Conservation (phyloP, 2,888 invertebrate species). For the Sphecodes monilicornis region DNA sequence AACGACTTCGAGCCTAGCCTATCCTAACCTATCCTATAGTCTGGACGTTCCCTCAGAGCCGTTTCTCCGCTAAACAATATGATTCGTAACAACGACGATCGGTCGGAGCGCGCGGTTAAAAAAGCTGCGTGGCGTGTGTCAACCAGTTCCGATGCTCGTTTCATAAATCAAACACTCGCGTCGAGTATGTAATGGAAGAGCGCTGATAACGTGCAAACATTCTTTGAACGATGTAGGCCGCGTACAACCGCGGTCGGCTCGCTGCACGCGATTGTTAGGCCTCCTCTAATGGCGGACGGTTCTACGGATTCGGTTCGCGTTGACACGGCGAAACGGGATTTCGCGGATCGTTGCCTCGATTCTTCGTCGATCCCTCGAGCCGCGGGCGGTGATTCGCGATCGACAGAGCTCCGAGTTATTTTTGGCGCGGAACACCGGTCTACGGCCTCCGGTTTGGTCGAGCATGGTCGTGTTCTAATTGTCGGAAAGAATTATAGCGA, state of each 20-base stretch:
- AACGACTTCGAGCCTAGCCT: not conserved
- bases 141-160: constrained; percentile 49
- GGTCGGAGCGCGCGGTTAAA: constrained; percentile 28
- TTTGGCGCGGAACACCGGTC: not conserved
- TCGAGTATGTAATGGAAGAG: constrained; percentile 54
- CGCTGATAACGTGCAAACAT: constrained; percentile 59
- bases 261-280: constrained; percentile 56
- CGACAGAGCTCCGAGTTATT: constrained; percentile 16
- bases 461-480: constrained; percentile 3
- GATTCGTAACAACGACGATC: not conserved
- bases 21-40: not conserved
- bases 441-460: not conserved
- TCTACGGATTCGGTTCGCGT: constrained; percentile 20
- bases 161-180: constrained; percentile 61
- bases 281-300: constrained; percentile 24
- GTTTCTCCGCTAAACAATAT: not conserved
- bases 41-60: not conserved
- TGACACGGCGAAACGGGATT: not conserved
- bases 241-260: constrained; percentile 12
- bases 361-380: not conserved
- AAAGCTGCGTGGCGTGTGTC: constrained; percentile 35
- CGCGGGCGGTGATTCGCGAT: not conserved
- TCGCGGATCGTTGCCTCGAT: not conserved
- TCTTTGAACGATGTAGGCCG: constrained; percentile 39
- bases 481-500: constrained; percentile 41